phyloP scores from a whole-genome alignment of 2,888 invertebrate species.

The Asteroscopus sphinx region DNA sequence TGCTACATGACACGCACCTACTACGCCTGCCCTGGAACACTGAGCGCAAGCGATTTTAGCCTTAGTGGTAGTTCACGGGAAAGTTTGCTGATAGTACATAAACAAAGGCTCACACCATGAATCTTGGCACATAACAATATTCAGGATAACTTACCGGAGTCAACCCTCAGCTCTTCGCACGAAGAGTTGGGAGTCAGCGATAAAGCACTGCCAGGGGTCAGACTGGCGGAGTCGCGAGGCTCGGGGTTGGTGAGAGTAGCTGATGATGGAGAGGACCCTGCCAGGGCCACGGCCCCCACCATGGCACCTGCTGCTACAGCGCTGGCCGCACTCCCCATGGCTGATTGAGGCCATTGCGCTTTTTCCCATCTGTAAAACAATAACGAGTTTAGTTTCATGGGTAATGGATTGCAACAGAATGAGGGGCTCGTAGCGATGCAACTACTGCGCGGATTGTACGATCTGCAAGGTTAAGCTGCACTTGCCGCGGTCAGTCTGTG shows the following conservation, averaged over 20 bases:
- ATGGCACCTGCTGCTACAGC: conserved; percentile 83
- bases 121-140: too few relatives aligned
- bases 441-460: too few relatives aligned
- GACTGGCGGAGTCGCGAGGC: conserved; percentile 88
- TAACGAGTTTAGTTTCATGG: neutral
- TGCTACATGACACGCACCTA: too few relatives aligned
- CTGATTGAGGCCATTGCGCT: conserved; percentile 88
- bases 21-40: too few relatives aligned
- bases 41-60: too few relatives aligned
- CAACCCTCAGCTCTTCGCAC: conserved; percentile 91
- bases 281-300: conserved; percentile 85
- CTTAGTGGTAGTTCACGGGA: too few relatives aligned
- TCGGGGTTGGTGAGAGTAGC: conserved; percentile 79
- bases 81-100: too few relatives aligned
- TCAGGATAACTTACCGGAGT: conserved; percentile 68
- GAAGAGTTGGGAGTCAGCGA: conserved; percentile 93
- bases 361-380: conserved; percentile 92
- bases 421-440: too few relatives aligned
- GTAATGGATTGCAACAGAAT: too few relatives aligned
- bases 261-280: conserved; percentile 84
- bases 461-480: too few relatives aligned
- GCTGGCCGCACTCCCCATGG: conserved; percentile 81
- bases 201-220: conserved; percentile 90
- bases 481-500: too few relatives aligned
- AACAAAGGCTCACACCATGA: too few relatives aligned